Conservation (phyloP, 2,797 vertebrate species). For the Iguana delicatissima region DNA sequence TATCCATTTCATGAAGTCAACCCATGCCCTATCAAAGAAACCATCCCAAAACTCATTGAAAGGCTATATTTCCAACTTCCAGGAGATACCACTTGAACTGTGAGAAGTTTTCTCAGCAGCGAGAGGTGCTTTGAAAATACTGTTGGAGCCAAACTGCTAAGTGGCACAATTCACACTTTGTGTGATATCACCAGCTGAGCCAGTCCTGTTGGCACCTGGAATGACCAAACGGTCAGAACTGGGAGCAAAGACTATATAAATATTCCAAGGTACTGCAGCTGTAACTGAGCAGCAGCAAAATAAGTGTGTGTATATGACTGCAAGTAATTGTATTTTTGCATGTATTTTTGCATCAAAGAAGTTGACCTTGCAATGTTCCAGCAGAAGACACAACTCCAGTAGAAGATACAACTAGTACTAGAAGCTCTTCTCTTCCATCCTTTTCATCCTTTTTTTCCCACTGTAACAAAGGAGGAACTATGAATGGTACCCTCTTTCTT, state of each 20-base stretch:
- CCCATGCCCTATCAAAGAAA: not conserved
- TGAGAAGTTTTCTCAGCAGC: not conserved
- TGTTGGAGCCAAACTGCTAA: conserved; percentile 1
- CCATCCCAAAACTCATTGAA: not conserved
- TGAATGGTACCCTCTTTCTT: too few species aligned
- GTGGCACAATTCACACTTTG: conserved; percentile 16
- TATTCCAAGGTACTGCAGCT: not conserved
- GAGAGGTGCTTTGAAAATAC: not conserved
- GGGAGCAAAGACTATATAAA: not conserved
- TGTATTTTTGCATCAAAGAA: not conserved
- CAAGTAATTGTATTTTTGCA: not conserved
- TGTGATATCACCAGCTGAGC: not conserved
- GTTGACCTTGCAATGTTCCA: not conserved
- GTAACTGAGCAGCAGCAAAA: not conserved
- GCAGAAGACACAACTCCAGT: not conserved
- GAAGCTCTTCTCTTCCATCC: too few species aligned
- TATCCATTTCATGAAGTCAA: not conserved
- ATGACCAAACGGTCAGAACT: conserved; percentile 3
- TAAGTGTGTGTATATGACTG: not conserved
- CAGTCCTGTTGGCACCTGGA: not conserved
- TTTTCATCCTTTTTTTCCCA: not conserved
- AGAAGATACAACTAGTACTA: not conserved
- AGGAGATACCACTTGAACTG: not conserved
- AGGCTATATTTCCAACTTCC: not conserved
- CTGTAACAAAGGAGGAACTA: not conserved